Base-by-base conservation (phyloP, 2,113 vertebrate genomes). In the Columbina picui region DNA sequence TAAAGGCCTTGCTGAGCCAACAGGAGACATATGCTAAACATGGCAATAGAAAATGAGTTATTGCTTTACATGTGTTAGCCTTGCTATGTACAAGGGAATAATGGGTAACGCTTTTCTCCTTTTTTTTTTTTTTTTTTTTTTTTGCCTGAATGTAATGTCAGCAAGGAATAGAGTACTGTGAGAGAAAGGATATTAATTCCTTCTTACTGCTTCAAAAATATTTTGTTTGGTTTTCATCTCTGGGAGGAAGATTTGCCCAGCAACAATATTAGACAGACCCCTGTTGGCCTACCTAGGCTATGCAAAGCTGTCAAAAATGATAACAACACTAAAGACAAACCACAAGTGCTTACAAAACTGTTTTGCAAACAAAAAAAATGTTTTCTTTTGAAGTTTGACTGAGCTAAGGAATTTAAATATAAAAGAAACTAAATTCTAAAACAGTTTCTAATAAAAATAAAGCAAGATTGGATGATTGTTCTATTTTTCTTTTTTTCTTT, bases 21-120 rank as follows among this genome's bases (percentile, higher is more conserved):
- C 98, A 98, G 97, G 98, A 98, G 98, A 98, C 98, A 98, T 98
- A 98, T 98, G 98, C 98, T 98, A 98, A 98, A 97, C 97, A 98
- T 97, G 97, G 98, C 97, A 98, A 98, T 98, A 98, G 98, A 98
- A 98, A 98, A 98, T 98, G 97, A 98, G 98, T 98, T 98, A 99
- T 98, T 98, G 98, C 97, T 98, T 98, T 98, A 98, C 98, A 98
- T 98, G 98, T 98, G 98, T 98, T 98, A 98, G 97, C 97, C 95
- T 96, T 98, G 97, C 97, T 97, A 98, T 98, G 97, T 98, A 98
- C 98, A 98, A 98, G 98, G 98, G 97, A 98, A 98, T 98, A 98
- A 98, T 97, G 98, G 98, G 93, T 94, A 98, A 96, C 57, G 90
- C 96, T 97, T 97, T 97, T 92, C 87, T 87, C 87, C 53, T 29